Evolutionary conservation across 2,113 vertebrate genomes (phyloP).

Genomic region (Laticauda colubrina): DNA sequence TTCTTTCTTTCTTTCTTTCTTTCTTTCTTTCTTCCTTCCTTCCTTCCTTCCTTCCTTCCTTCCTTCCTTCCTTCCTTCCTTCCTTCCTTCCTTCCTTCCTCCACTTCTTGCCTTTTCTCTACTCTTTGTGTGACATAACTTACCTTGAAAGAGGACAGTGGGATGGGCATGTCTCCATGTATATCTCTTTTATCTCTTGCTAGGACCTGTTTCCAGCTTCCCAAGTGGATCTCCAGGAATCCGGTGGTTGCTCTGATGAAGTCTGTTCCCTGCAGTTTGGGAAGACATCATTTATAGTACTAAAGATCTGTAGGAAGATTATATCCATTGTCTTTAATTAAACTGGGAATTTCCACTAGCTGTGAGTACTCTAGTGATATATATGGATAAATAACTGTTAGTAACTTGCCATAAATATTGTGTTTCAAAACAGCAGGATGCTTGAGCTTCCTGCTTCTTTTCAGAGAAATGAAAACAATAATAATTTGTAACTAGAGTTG

Average conservation of each 20-base stretch:
- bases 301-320: conserved; percentile 30
- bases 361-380: conserved; percentile 35
- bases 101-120: not conserved
- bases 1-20: too few relatives aligned
- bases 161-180: not conserved
- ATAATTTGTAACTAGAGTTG: conserved; percentile 50
- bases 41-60: accelerated
- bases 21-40: too few relatives aligned
- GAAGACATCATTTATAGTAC: conserved; percentile 35
- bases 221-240: conserved; percentile 14
- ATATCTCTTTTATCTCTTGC: not conserved
- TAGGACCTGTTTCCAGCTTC: not conserved
- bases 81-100: too few relatives aligned
- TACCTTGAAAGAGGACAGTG: not conserved
- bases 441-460: conserved; percentile 46
- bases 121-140: not conserved
- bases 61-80: not conserved
- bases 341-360: conserved; percentile 54
- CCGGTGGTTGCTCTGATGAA: not conserved
- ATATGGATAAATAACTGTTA: conserved; percentile 47
- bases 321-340: conserved; percentile 44
- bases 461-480: conserved; percentile 29
- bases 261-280: conserved; percentile 16
- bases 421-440: conserved; percentile 52
- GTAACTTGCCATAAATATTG: conserved; percentile 46